phyloP scores from a whole-genome alignment of 1,140 invertebrate genomes.

The Nixonia krombeini region DNA sequence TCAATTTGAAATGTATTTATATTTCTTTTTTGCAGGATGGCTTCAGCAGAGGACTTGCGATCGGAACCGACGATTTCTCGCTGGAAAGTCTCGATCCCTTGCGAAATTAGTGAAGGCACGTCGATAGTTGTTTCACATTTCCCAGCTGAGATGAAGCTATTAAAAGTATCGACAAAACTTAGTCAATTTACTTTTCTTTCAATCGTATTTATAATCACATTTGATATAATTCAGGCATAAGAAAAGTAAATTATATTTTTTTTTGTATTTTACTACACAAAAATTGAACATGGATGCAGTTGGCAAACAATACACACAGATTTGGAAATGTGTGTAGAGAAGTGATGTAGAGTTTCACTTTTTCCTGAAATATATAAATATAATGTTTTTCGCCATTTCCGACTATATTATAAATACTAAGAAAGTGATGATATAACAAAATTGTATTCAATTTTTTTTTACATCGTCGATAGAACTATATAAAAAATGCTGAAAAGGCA shows the following conservation, averaged over 20 bases:
- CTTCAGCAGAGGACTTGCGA: conserved; percentile 84
- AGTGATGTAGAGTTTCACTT: no score
- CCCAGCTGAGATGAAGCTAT: conserved; percentile 28
- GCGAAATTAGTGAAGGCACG: conserved; percentile 62
- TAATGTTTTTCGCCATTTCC: no score
- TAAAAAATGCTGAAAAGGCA: conserved; percentile 28
- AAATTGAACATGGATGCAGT: conserved; percentile 7
- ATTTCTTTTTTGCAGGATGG: conserved; percentile 77
- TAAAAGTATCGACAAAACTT: conserved; percentile 4
- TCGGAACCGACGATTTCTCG: conserved; percentile 88
- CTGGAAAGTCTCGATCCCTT: conserved; percentile 87
- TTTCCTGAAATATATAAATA: no score
- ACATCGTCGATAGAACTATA: conserved; percentile 4
- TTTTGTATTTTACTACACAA: no score
- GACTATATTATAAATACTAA: no score
- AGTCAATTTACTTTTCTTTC: background rate
- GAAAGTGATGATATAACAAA: no score
- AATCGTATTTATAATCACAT: no score
- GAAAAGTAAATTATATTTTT: no score
- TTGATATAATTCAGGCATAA: no score
- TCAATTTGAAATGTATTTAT: no score
- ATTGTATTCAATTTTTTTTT: no score
- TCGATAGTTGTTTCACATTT: background rate
- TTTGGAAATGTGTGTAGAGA: no score
- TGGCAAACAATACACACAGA: background rate